Base-by-base conservation (phyloP, 2,113 vertebrate species). In the Tautogolabrus adspersus region DNA sequence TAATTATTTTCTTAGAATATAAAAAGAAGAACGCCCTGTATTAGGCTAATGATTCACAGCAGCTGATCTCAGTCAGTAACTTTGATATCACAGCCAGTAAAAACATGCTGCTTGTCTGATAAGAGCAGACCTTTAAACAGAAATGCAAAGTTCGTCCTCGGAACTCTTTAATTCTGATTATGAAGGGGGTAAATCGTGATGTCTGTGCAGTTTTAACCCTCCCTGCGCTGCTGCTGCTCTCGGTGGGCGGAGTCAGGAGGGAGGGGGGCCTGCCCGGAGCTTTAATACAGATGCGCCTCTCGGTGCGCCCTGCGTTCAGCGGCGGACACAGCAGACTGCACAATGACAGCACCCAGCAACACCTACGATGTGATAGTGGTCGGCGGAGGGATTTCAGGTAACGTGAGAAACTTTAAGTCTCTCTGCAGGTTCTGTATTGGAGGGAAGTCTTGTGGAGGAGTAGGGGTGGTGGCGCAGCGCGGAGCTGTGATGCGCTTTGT, bases 331-430 rank as follows among this genome's bases (percentile, higher is more conserved):
- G 15, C 69, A 10, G 0, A 47, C 71, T 9, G 68, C 87, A 90
- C 76, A 92, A 98, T 98, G 97, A 90, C 91, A 22, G 94, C 93
- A 64, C 37, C 85, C 74, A 73, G 66, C 77, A 91, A 91, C 95
- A 94, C 91, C 66, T 96, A 88, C 92, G 97, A 98, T 9, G 97
- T 97, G 72, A 82, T 98, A 15, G 96, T 98, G 82, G 90, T 98
- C 80, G 97, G 97, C 67, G 97, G 94, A 75, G 97, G 97, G 67
- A 96, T 98, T 84, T 98, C 97, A 95, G 97, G 97, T 98, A 76
- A 55, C 54, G 6, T 9, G 0, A 23, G 3, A 55, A 76, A 75
- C 47, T 77, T 72, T 5, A 15, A 22, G 16, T 11, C 11, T 16
- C 16, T 44, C 16, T 3, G 26, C 19, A 1, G 10, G 44, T 34